Base-by-base conservation (phyloP, 2,888 invertebrate species). In the Oegoconia quadripuncta region DNA sequence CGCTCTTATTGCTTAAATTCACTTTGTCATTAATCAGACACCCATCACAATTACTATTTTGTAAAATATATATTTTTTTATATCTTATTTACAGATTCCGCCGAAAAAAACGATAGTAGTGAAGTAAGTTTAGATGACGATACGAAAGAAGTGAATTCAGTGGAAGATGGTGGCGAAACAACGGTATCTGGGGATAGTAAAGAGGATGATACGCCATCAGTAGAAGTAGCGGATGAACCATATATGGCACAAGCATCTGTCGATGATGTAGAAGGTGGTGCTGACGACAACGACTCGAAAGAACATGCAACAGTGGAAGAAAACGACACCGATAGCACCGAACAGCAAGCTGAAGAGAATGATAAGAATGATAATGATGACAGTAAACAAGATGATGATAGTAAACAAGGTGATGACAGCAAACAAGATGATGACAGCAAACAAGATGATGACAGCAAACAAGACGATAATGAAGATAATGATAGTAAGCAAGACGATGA, bases 191-290 rank as follows among this genome's bases (percentile, higher is more conserved):
- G 50, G 15, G 68, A 69, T 28, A 74, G 73, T 48, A 58, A 61
- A 44, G 80, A 79, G 52, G 74, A 75, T 34, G 77, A 78, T 37
- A 57, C 61, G 29, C 82, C 82, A 36, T 78, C 80, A 32, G 63
- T 88, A 37, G 82, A 86, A 71, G 76, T 86, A 53, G 86, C 83
- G 40, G 88, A 87, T 44, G 88, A 89, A 55, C 87, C 89, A 15
- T 82, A 86, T 48, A 66, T 81, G 37, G 61, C 82, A 51, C 79
- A 83, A 63, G 73, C 74, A 43, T 81, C 89, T 51, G 77, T 83
- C 37, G 90, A 89, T 61, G 82, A 78, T 47, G 56, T 84, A 53
- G 68, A 68, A 58, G 63, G 62, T 50, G 69, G 59, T 40, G 64
- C 65, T 46, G 76, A 61, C 37, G 66, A 73, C 32, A 68, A 72